These are phyloP conservation scores for Platorchestia sp. DNA, from an alignment of 1,140 invertebrate species.

Conservation along the genomic window DNA sequence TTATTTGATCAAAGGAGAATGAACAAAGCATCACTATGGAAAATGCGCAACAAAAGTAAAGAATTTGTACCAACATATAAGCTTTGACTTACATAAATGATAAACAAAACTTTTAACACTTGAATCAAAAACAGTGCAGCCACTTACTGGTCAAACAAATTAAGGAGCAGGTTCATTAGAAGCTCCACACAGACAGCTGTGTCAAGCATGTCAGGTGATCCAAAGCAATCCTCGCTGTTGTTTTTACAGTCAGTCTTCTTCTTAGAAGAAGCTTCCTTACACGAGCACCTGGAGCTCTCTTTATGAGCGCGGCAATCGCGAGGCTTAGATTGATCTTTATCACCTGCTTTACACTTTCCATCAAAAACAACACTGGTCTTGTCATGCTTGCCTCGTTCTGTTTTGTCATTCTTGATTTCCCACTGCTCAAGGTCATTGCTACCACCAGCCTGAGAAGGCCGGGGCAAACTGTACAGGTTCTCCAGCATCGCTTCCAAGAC, in stretches of 20 bases:
- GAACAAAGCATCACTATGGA: too few relatives aligned
- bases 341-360: neutral
- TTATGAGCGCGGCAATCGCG: neutral
- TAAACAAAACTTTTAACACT: neutral
- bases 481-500: neutral
- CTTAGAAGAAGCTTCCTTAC: neutral
- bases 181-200: constrained; percentile 16
- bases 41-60: too few relatives aligned
- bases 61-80: too few relatives aligned
- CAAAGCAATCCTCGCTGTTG: neutral
- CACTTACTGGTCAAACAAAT: constrained; percentile 48
- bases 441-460: neutral
- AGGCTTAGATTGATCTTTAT: neutral
- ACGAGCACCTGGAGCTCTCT: neutral
- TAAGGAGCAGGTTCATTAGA: constrained; percentile 18
- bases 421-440: neutral
- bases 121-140: neutral
- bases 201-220: neutral
- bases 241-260: neutral
- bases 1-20: too few relatives aligned
- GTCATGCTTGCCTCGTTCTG: neutral
- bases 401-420: too few relatives aligned
- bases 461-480: neutral
- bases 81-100: too few relatives aligned
- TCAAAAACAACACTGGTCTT: neutral